Evolutionary conservation across 2,888 invertebrate genomes (phyloP), one percentile per base, ranked within the genome.

Genomic region (Leucophora obtusa): DNA sequence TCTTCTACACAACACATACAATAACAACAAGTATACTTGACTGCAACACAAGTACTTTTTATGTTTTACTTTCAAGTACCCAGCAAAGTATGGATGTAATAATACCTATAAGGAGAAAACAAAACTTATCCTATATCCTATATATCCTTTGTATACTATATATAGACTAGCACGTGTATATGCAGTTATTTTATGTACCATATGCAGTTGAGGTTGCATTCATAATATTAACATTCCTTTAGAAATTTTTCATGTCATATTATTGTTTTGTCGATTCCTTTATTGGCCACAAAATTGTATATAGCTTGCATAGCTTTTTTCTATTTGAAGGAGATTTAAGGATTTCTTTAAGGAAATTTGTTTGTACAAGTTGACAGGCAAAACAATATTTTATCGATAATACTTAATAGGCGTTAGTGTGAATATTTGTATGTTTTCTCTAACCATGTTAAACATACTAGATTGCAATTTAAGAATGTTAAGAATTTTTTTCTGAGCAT

Each of bases 1-100:
- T 68, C 70, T 54, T 43, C 66, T 62, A 58, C 62, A 72, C 72
- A 75, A 53, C 43, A 73, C 15, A 60, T 33, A 73, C 69, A 74
- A 79, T 63, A 79, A 73, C 33, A 79, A 58, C 68, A 70, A 79
- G 79, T 63, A 47, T 51, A 58, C 79, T 79, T 79, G 69, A 79
- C 73, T 79, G 68, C 63, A 63, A 33, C 6, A 38, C 18, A 58
- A 73, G 68, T 63, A 68, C 51, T 38, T 51, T 63, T 58, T 15
- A 15, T 8, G 7, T 54, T 54, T 21, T 56, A 51, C 21, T 66
- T 66, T 65, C 15, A n/a, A 63, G 43, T 63, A 14, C 38, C 17
- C 43, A 47, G 38, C 4, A 38, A 2, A n/a, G 43, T 6, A 14
- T 47, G 43, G 11, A 38, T 43, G 43, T 71, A 54, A n/a, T 60